Percentiles rank a stretch among this genome's conserved stretches.
These are phyloP conservation scores for Psylliodes chrysocephalus DNA, from an alignment of 2,888 invertebrate species.

Conservation along the genomic window DNA sequence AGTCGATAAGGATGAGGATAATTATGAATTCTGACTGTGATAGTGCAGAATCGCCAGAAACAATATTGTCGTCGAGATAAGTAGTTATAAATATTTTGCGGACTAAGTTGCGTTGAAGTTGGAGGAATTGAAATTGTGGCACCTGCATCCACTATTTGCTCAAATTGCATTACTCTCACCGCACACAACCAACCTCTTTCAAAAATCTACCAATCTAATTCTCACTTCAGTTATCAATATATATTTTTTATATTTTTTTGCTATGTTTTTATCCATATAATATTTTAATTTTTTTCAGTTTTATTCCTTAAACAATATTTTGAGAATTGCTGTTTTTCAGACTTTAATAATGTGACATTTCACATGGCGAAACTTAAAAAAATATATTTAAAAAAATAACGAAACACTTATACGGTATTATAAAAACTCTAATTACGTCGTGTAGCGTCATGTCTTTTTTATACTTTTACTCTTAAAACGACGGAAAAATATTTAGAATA, in stretches of 20 bases:
- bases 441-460: conserved; percentile 63
- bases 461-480: conserved; percentile 41
- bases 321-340: conserved; percentile 66
- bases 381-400: conserved; percentile 63
- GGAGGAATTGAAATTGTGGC: no score
- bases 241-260: conserved; percentile 58
- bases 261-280: conserved; percentile 56
- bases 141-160: conserved; percentile 36
- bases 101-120: no score
- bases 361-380: conserved; percentile 63
- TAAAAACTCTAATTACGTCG: conserved; percentile 59
- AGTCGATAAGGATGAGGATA: no score
- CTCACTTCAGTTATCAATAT: conserved; percentile 52
- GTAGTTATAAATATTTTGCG: no score
- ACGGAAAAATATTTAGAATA: conserved; percentile 29
- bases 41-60: no score
- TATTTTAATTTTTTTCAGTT: conserved; percentile 56
- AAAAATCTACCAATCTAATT: conserved; percentile 51
- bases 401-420: conserved; percentile 60
- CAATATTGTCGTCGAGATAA: no score
- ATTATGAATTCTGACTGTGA: no score
- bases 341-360: conserved; percentile 64
- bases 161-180: conserved; percentile 45
- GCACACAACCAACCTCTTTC: conserved; percentile 43
- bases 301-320: conserved; percentile 64